Evolutionary conservation across 2,888 invertebrate species (phyloP), one percentile per base, ranked within the genome.

Genomic region (Caenorhabditis panamensis): DNA sequence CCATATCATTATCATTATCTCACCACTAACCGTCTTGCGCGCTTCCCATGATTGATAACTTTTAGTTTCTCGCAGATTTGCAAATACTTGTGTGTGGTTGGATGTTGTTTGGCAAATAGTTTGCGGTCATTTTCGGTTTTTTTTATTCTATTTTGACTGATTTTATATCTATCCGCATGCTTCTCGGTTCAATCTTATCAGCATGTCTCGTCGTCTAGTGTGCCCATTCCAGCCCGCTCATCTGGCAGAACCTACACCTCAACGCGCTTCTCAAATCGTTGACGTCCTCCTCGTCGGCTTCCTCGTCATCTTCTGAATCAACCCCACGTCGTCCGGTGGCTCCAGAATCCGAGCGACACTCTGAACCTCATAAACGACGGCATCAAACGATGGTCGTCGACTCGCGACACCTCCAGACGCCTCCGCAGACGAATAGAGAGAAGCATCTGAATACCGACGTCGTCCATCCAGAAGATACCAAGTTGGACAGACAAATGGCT

Each of bases 201-300:
- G 41, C 41, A 41, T 67, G 26, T 20, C 18, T 37, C 47, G 36
- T 37, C 22, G 8, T 71, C 54, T 41, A 47, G 24, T 71, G 71
- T 71, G 59, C 66, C 66, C 66, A 59, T 75, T 75, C 61, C 75
- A 75, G 75, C 75, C 75, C 75, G 6, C 59, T 75, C 75, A 47
- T 66, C 66, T 75, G 75, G 75, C 75, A 75, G 59, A 75, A 75
- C 53, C 44, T 66, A 49, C 66, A 75, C 53, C 66, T 75, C 49
- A 66, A 75, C 66, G 53, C 36, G 31, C 66, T 75, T 53, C 75
- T 75, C 28, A 75, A 75, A 41, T 75, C 75, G 0, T 24, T 75
- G 22, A 66, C 59, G 28, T 36, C 72, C n/a, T 53, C 71, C 51
- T 44, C 54, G 5, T 54, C 63, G 9, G 51, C 26, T 2, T 47